Evolutionary conservation across 2,888 invertebrate genomes (phyloP), one percentile per base, ranked within the genome.

Genomic region (Nineta flava): DNA sequence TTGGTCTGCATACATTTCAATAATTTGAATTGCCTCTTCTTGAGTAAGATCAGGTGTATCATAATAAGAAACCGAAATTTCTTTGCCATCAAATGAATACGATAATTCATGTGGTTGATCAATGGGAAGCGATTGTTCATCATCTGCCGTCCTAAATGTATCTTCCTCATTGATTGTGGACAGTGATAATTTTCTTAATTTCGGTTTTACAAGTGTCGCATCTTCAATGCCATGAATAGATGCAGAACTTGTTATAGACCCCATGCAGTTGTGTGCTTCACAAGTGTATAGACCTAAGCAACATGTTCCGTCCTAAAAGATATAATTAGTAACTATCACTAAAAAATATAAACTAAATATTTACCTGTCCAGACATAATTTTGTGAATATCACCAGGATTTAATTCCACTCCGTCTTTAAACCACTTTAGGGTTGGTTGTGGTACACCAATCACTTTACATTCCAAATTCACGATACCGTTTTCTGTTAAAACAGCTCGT

Each of bases 1-100:
- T 65, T 92, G 90, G 62, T 92, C 90, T 0, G 92, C 92, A 61
- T 91, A 92, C 88, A 92, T 91, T 73, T 92, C 91, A 0, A 91
- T 84, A 58, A 92, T 88, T 68, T 91, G 86, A 32, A 90, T 71
- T 0, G 91, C 92, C 69, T 92, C 91, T 65, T 91, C 88, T 66
- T 92, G 90, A 0, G 91, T 92, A 47, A 92, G 71, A 67, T 92
- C 92, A 0, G 92, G 92, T 1, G 92, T 92, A 70, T 92, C 92
- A 60, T 91, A 92, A 2, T 92, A 67, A 3, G 91, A 91, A 1
- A 91, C 87, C 0, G 90, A 90, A 0, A 91, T 87, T 69, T 92
- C 91, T 68, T 87, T 88, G 2, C 91, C 91, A 59, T 91, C 91
- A 56, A 92, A 90, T 2, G 88, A 90, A 61, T 91, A 90, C 0